Evolutionary conservation across 1,140 invertebrate species (phyloP).

Genomic region (Scaptomyza hsui): DNA sequence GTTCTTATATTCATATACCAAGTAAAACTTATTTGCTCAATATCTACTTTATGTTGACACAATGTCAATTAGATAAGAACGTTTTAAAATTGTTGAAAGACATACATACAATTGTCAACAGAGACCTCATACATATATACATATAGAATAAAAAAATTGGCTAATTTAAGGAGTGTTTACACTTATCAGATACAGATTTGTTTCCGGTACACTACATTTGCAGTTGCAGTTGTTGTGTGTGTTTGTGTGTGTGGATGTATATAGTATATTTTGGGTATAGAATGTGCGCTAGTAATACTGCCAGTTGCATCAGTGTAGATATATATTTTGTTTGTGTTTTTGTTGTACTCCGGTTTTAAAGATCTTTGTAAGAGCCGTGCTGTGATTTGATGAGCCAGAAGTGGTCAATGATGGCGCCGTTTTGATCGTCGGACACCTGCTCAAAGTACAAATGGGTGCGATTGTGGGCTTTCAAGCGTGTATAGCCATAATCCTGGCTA

Average conservation of each 20-base stretch:
- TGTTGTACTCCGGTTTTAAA: slow-evolving; percentile 84
- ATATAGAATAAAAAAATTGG: slow-evolving; percentile 35
- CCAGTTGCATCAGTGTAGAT: slow-evolving; percentile 37
- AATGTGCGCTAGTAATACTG: slow-evolving; percentile 73
- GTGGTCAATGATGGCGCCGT: slow-evolving; percentile 90
- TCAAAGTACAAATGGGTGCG: slow-evolving; percentile 94
- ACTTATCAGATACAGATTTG: slow-evolving; percentile 28
- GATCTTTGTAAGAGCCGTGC: slow-evolving; percentile 83
- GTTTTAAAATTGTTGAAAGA: neutral
- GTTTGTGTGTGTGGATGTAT: slow-evolving; percentile 1
- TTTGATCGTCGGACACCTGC: slow-evolving; percentile 94
- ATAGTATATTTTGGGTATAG: slow-evolving; percentile 9
- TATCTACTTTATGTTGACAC: neutral
- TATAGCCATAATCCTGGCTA: slow-evolving; percentile 97
- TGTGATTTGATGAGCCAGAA: slow-evolving; percentile 91
- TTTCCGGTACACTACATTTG: slow-evolving; percentile 15
- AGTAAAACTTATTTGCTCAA: no score
- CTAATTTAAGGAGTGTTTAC: slow-evolving; percentile 41
- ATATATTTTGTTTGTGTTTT: slow-evolving; percentile 3
- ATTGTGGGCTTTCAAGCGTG: slow-evolving; percentile 92
- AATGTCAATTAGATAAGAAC: neutral
- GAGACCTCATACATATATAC: neutral
- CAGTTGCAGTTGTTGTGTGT: slow-evolving; percentile 13
- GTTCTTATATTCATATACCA: no score
- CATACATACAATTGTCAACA: neutral